phyloP scores from a whole-genome alignment of 1,140 invertebrate genomes.

The Nebria ingens region DNA sequence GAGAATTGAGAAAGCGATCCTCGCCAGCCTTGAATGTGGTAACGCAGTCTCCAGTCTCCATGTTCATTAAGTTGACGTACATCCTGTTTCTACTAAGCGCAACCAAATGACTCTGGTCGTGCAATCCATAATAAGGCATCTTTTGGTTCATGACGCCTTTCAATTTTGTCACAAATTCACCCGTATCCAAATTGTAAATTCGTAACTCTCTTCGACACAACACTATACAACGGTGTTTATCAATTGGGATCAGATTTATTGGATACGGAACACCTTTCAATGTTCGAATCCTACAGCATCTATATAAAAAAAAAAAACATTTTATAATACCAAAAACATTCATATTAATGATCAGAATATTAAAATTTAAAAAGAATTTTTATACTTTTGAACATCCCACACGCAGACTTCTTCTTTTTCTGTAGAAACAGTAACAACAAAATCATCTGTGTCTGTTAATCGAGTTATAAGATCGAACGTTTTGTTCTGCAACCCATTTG shows the following conservation, averaged over 20 bases:
- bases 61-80: conserved; percentile 84
- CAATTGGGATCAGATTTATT: conserved; percentile 56
- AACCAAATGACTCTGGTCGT: conserved; percentile 67
- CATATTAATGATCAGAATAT: not conserved
- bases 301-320: conserved; percentile 23
- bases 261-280: conserved; percentile 59
- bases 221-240: conserved; percentile 63
- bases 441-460: conserved; percentile 46
- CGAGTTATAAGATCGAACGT: conserved; percentile 44
- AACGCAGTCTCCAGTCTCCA: conserved; percentile 70
- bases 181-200: conserved; percentile 68
- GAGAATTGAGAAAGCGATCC: conserved; percentile 77
- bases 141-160: conserved; percentile 88
- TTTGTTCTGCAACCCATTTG: conserved; percentile 30
- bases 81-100: conserved; percentile 75
- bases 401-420: conserved; percentile 65
- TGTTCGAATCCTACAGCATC: conserved; percentile 50
- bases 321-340: too few relatives aligned
- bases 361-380: conserved; percentile 8
- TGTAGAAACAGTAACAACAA: conserved; percentile 61
- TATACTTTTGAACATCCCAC: conserved; percentile 59
- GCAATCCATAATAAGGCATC: conserved; percentile 79
- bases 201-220: conserved; percentile 69
- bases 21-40: conserved; percentile 82
- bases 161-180: conserved; percentile 56